Evolutionary conservation across 2,888 invertebrate species (phyloP).

Genomic region (Amphipyra berbera): DNA sequence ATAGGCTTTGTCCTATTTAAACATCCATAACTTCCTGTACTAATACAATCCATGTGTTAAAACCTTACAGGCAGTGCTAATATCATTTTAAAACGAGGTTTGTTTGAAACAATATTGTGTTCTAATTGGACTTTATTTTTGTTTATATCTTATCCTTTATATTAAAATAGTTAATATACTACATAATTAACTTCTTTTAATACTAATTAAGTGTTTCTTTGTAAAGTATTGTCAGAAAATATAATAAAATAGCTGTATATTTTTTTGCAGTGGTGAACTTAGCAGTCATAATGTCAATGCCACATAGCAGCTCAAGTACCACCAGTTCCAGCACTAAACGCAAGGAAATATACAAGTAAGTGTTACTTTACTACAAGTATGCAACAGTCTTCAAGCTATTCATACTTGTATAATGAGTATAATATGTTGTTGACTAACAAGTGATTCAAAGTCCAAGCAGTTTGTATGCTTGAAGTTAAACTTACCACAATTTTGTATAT

Average conservation of each 20-base stretch:
- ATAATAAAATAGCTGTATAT: not conserved
- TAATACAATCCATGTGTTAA: slow-evolving; percentile 15
- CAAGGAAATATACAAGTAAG: slow-evolving; percentile 89
- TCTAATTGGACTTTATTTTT: slow-evolving; percentile 25
- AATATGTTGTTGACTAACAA: not conserved
- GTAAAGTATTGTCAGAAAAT: not conserved
- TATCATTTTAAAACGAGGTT: slow-evolving; percentile 35
- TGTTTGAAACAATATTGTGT: slow-evolving; percentile 29
- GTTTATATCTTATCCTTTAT: slow-evolving; percentile 4
- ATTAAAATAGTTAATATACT: not conserved
- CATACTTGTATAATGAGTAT: not conserved
- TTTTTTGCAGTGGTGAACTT: slow-evolving; percentile 38
- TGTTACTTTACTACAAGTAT: slow-evolving; percentile 1
- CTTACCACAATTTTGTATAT: too few species aligned
- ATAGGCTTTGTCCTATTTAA: slow-evolving; percentile 27
- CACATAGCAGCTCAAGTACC: slow-evolving; percentile 87
- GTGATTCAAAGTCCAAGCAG: not conserved
- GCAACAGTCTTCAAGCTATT: not conserved
- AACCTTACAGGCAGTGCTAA: slow-evolving; percentile 11
- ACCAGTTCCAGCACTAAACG: slow-evolving; percentile 87
- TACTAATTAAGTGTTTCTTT: not conserved
- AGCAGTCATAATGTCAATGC: slow-evolving; percentile 81
- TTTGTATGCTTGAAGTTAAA: too few species aligned
- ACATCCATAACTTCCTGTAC: slow-evolving; percentile 11
- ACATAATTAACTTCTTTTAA: not conserved